Conservation (phyloP, 2,113 vertebrate species). For the Pantherophis guttatus region DNA sequence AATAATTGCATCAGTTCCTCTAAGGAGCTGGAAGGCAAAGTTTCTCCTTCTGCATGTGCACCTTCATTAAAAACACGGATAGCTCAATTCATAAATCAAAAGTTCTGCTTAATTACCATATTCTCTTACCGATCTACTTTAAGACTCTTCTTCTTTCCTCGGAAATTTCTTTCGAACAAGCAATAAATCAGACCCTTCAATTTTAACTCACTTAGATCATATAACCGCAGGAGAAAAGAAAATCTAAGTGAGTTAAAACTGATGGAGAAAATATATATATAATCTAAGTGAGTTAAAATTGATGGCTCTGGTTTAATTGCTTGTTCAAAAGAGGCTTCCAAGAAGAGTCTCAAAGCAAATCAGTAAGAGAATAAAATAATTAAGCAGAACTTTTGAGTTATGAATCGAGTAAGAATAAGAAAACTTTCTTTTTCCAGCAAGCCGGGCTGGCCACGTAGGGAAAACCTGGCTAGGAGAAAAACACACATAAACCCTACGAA, state of each 20-base stretch:
- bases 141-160: not conserved
- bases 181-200: not conserved
- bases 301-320: not conserved
- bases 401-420: not conserved
- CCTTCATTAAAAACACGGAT: constrained; percentile 9
- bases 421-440: too few relatives aligned
- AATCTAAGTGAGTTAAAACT: not conserved
- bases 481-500: too few relatives aligned
- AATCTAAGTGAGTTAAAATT: not conserved
- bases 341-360: not conserved
- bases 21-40: not conserved
- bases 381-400: not conserved
- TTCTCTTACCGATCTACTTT: not conserved
- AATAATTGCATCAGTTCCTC: not conserved
- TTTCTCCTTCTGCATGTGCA: not conserved
- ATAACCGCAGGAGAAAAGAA: not conserved
- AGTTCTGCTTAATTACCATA: not conserved
- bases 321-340: not conserved
- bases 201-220: not conserved
- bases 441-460: too few relatives aligned
- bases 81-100: not conserved
- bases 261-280: too few relatives aligned
- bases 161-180: not conserved
- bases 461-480: too few relatives aligned
- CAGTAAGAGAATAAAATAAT: constrained; percentile 6